Percentiles rank a stretch among this genome's conserved stretches.
Evolutionary conservation across 2,113 vertebrate genomes (phyloP).

Genomic region (Ahaetulla prasina): DNA sequence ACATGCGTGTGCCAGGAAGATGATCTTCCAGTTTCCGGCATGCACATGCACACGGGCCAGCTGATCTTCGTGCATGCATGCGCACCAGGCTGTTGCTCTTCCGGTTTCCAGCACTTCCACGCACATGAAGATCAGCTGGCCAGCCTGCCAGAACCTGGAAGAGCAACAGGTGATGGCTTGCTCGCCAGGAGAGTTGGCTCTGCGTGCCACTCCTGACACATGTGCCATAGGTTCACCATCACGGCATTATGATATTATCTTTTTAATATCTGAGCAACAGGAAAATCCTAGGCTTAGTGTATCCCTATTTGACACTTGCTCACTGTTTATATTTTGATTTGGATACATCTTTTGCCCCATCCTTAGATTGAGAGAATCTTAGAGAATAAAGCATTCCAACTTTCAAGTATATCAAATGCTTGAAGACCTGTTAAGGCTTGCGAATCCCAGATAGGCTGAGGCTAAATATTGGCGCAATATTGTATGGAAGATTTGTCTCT

Average conservation of each 20-base stretch:
- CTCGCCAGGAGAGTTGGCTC: too few relatives aligned
- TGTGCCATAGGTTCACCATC: too few relatives aligned
- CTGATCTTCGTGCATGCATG: too few relatives aligned
- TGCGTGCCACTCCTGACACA: too few relatives aligned
- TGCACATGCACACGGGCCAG: too few relatives aligned
- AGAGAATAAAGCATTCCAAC: not conserved
- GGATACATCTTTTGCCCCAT: not conserved
- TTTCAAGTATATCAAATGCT: not conserved
- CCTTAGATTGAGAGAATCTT: not conserved
- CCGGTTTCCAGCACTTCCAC: too few relatives aligned
- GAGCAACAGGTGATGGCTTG: too few relatives aligned
- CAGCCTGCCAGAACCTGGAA: too few relatives aligned
- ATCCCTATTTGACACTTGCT: not conserved
- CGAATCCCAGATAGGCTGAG: not conserved
- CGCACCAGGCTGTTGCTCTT: too few relatives aligned
- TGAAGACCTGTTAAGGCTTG: not conserved
- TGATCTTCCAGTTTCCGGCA: too few relatives aligned
- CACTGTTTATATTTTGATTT: not conserved
- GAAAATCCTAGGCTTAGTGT: not conserved
- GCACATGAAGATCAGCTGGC: too few relatives aligned
- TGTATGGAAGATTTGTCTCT: not conserved
- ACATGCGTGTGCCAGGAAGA: too few relatives aligned
- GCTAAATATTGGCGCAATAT: not conserved
- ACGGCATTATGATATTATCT: not conserved
- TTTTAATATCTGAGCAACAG: not conserved